Base-by-base conservation (phyloP, 2,113 vertebrate species). In the Syngnathus floridae region DNA sequence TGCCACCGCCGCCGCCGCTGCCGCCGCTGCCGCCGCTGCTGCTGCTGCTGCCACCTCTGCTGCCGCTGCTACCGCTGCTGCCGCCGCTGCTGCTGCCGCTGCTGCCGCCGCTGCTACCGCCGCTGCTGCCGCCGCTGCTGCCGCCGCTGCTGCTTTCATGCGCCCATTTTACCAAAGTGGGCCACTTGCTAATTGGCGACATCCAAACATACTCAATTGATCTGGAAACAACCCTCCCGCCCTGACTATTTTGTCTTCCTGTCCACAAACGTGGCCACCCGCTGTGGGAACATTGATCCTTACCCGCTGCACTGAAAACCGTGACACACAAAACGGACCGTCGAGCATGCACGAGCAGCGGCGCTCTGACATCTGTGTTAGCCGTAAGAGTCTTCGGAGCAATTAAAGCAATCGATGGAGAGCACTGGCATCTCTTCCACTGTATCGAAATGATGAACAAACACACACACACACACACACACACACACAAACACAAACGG, bases 211-310 rank as follows among this genome's bases (percentile, higher is more conserved):
- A 83, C 3, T 3, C 3, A 26, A 54, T 81, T 54, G 81, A 85
- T 81, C 79, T 43, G 54, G 55, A 68, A 73, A 77, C 56, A 66
- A 13, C 14, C 17, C 45, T 36, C 36, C 43, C 4, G 38, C 5
- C n/a, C 13, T 14, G 54, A 31, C 69, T 69, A 69, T 48, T 62
- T 52, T 45, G 0, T 70, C 75, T 84, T 80, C 73, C 80, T 75
- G 80, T 82, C 86, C 82, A 80, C 84, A 80, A 83, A 84, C 62
- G 76, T 80, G 75, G 82, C 86, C 55, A 11, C 55, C 55, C 4
- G 55, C 55, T 37, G 55, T 17, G 55, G 31, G 8, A 3, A 57
- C 55, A 36, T 37, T 10, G 55, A 57, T 57, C 55, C 73, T 76
- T 13, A 14, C 43, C 43, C 4, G 43, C 43, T 17, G 43, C 43